Evolutionary conservation across 2,113 vertebrate genomes (phyloP).

Genomic region (Sinocyclocheilus grahami): DNA sequence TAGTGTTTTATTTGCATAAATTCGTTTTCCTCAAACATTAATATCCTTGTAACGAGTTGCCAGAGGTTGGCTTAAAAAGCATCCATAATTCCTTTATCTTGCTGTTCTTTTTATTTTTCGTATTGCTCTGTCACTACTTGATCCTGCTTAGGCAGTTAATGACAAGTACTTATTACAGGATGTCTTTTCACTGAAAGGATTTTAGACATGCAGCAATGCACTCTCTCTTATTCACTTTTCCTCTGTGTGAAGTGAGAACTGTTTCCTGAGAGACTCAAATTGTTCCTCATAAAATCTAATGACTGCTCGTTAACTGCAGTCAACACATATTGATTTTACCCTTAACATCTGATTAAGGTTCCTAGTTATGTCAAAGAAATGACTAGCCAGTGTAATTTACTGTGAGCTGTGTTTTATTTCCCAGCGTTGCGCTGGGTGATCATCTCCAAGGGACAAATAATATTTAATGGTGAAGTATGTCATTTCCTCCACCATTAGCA

Average conservation of each 20-base stretch:
- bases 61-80: not conserved
- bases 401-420: slow-evolving; percentile 5
- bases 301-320: slow-evolving; percentile 37
- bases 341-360: slow-evolving; percentile 49
- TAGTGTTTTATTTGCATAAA: not conserved
- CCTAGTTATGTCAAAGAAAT: slow-evolving; percentile 7
- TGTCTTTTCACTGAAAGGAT: slow-evolving; percentile 1
- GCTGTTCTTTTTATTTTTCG: not conserved
- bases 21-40: not conserved
- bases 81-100: not conserved
- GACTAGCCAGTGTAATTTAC: slow-evolving; percentile 34
- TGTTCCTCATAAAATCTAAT: slow-evolving; percentile 40
- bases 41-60: not conserved
- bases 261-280: slow-evolving; percentile 27
- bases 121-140: slow-evolving; percentile 1
- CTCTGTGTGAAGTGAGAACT: not conserved
- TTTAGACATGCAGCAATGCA: not conserved
- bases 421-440: not conserved
- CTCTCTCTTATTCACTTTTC: not conserved
- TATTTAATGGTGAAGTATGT: not conserved
- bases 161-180: not conserved
- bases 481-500: not conserved
- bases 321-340: slow-evolving; percentile 48
- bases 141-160: slow-evolving; percentile 3
- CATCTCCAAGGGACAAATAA: not conserved